Evolutionary conservation across 2,888 invertebrate species (phyloP).

Genomic region (Galeopsomyia nigrocyanea): DNA sequence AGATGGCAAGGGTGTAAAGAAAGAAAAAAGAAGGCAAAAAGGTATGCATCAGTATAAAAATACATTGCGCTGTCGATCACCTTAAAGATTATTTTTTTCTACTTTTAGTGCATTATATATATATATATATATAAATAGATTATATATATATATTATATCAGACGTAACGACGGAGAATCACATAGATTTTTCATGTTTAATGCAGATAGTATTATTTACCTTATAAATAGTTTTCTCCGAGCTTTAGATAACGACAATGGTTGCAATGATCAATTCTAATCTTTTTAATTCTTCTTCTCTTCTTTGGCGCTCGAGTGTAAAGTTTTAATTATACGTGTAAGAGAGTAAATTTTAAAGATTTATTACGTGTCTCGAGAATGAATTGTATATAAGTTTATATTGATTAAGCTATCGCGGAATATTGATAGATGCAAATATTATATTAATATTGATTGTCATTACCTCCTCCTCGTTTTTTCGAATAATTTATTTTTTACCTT

Average conservation of each 20-base stretch:
- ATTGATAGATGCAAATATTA: slow-evolving; percentile 36
- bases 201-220: slow-evolving; percentile 46
- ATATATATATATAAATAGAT: too few relatives aligned
- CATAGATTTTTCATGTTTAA: slow-evolving; percentile 40
- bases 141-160: neutral
- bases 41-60: slow-evolving; percentile 39
- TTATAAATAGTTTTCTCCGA: slow-evolving; percentile 36
- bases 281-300: slow-evolving; percentile 5
- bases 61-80: slow-evolving; percentile 41
- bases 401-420: slow-evolving; percentile 35
- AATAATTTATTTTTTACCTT: slow-evolving; percentile 45
- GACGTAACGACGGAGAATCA: slow-evolving; percentile 22
- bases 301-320: slow-evolving; percentile 42
- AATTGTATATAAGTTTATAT: slow-evolving; percentile 47
- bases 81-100: slow-evolving; percentile 44
- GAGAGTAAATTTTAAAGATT: slow-evolving; percentile 39
- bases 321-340: slow-evolving; percentile 33
- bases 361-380: slow-evolving; percentile 36
- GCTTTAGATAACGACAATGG: slow-evolving; percentile 39
- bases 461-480: slow-evolving; percentile 30
- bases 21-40: slow-evolving; percentile 38
- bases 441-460: slow-evolving; percentile 36
- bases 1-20: neutral
- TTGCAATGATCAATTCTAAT: slow-evolving; percentile 44
- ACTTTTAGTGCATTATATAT: slow-evolving; percentile 35